Base-by-base conservation (phyloP, 2,888 invertebrate genomes). In the Synanthedon myopaeformis region DNA sequence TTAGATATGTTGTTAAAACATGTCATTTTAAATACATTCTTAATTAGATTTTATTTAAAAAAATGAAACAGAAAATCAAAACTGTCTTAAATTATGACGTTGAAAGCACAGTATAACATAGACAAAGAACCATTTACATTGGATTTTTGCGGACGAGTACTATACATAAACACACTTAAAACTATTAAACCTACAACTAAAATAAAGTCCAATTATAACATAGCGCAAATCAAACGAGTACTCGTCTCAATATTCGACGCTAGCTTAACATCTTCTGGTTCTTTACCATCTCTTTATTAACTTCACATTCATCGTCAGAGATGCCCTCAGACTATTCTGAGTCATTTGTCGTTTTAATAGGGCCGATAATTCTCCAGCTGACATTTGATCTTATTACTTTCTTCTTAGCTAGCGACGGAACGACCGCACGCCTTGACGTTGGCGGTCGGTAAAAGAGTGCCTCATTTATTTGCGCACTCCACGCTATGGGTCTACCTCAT, bases 401-500 rank as follows among this genome's bases (percentile, higher is more conserved):
- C 49, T 13, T 14, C 58, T 58, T 58, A 61, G 59, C 72, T 83
- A 84, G 74, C 82, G 85, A 72, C 85, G 84, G 66, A 65, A 69
- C 69, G 82, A 84, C 82, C 84, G 69, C 58, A 74, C 69, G 57
- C 84, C 84, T 79, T 82, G 83, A 67, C 84, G 69, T 58, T 74
- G 69, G 57, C 84, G 85, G 80, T 82, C 84, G 68, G 78, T 79
- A 78, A 85, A 79, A 57, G 86, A 84, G 79, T 70, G 66, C 75
- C 85, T 82, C 82, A 76, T 81, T 74, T 86, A 88, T 75, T 87
- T 87, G 86, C 85, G 87, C 79, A 87, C 89, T 80, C 89, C 90
- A 75, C 89, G 90, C 90, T 90, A 90, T 82, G 90, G 90, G 76
- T 94, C 95, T 76, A 94, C 85, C 82, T 97, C 97, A 78, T 97